Conservation (phyloP, 2,888 invertebrate genomes). For the Macrophya annulata region DNA sequence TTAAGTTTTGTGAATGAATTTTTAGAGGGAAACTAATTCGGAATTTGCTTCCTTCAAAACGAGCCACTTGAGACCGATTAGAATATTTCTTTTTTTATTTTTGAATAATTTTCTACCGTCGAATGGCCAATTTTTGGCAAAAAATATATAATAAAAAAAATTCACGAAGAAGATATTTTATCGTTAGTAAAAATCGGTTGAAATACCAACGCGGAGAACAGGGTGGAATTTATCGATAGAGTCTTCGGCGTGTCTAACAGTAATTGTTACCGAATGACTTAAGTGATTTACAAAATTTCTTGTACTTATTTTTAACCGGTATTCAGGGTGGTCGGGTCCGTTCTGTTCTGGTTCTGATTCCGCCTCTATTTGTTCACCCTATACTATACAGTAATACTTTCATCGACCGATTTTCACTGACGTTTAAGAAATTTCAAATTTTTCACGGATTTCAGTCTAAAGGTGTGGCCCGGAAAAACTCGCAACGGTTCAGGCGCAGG, state of each 20-base stretch:
- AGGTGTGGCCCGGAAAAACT: background rate
- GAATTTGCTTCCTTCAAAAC: constrained; percentile 55
- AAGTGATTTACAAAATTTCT: constrained; percentile 66
- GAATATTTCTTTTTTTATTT: too few species aligned
- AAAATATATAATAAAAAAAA: too few species aligned
- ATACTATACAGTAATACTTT: background rate
- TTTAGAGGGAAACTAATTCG: constrained; percentile 23
- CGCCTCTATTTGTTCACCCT: constrained; percentile 42
- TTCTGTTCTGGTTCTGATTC: constrained; percentile 46
- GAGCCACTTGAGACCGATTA: constrained; percentile 55
- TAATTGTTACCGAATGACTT: constrained; percentile 66
- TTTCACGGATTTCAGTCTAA: constrained; percentile 72
- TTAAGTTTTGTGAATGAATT: background rate
- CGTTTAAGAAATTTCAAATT: constrained; percentile 72
- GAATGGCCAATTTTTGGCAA: too few species aligned
- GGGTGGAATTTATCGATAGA: constrained; percentile 63
- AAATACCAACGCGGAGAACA: constrained; percentile 12
- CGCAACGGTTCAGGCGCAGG: background rate
- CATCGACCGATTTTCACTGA: constrained; percentile 5
- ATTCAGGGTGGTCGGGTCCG: constrained; percentile 52
- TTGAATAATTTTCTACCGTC: too few species aligned
- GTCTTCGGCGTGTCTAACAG: constrained; percentile 65
- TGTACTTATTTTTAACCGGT: constrained; percentile 17
- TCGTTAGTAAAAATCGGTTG: constrained; percentile 38
- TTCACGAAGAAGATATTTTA: too few species aligned